Evolutionary conservation across 2,797 vertebrate species (phyloP).

Genomic region (Mormyrus hasselquistii): DNA sequence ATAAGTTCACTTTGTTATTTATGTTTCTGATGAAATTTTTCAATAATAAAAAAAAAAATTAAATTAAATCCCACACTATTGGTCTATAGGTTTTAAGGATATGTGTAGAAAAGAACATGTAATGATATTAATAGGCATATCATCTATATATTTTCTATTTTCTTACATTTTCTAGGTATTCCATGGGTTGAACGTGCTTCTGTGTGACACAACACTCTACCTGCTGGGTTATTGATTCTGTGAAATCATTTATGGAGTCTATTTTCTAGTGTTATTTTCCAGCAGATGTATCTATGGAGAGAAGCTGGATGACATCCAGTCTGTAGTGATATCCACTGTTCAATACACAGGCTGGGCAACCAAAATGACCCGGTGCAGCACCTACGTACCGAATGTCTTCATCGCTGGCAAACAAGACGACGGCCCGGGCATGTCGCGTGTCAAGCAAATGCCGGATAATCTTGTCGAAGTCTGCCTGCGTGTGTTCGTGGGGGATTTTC

Average conservation of each 20-base stretch:
- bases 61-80: neutral
- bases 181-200: neutral
- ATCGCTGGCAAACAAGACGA: conserved; percentile 86
- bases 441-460: conserved; percentile 84
- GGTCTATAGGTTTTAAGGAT: neutral
- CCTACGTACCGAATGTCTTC: conserved; percentile 84
- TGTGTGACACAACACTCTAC: neutral
- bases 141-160: neutral
- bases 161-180: neutral
- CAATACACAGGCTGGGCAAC: neutral
- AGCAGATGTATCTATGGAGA: neutral
- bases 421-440: conserved; percentile 75
- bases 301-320: neutral
- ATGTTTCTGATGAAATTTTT: neutral
- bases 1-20: neutral
- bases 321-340: neutral
- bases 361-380: neutral
- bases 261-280: neutral
- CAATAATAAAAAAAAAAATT: neutral
- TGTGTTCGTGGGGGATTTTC: conserved; percentile 83
- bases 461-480: conserved; percentile 80
- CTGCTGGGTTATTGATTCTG: neutral
- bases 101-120: neutral
- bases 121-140: neutral
- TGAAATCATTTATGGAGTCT: neutral